A percentile compares a stretch with the other conserved stretches of the same genome.
Conservation (phyloP, 2,113 vertebrate species). For the Poeciliopsis turrubarensis region DNA sequence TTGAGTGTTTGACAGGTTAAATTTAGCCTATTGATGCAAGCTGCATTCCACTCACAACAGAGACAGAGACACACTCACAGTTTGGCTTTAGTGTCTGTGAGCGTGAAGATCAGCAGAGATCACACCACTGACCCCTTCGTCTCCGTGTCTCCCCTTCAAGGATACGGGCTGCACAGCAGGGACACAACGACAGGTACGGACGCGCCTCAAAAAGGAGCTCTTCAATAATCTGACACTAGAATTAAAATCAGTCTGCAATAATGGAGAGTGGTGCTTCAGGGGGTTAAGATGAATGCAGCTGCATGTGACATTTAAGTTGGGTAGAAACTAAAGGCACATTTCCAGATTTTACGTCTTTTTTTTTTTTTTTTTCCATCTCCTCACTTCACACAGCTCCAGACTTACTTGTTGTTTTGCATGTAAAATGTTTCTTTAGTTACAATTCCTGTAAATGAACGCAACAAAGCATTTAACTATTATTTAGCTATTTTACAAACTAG, state of each 20-base stretch:
- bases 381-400: neutral
- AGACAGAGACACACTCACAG: conserved; percentile 86
- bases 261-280: neutral
- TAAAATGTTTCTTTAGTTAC: neutral
- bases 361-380: neutral
- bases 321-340: neutral
- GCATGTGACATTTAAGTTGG: neutral
- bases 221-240: conserved; percentile 4
- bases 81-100: conserved; percentile 85
- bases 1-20: conserved; percentile 87
- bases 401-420: neutral
- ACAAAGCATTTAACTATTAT: conserved; percentile 1
- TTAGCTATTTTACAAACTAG: neutral
- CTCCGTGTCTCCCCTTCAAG: conserved; percentile 65
- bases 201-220: conserved; percentile 8
- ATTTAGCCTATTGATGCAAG: conserved; percentile 98
- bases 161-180: conserved; percentile 57
- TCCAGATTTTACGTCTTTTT: too few species aligned
- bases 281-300: neutral
- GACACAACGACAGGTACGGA: conserved; percentile 71
- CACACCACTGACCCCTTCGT: conserved; percentile 77
- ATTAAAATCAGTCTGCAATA: neutral
- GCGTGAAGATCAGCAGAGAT: conserved; percentile 89
- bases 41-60: conserved; percentile 90
- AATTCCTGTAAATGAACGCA: neutral